Conservation (phyloP, 2,797 vertebrate species). For the Numenius phaeopus region DNA sequence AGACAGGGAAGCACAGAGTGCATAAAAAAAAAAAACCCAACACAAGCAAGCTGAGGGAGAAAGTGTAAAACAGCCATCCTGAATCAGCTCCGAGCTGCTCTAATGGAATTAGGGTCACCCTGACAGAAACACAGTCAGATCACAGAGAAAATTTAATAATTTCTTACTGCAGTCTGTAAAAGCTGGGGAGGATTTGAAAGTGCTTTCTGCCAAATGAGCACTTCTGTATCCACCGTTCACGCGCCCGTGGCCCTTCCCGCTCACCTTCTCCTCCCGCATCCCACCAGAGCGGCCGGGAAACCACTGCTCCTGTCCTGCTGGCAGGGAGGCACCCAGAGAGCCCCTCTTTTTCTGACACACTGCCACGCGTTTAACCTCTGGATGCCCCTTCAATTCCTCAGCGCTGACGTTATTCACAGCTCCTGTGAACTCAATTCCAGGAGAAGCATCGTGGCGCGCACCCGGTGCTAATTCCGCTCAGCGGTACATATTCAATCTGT, state of each 20-base stretch:
- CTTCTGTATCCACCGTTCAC: neutral
- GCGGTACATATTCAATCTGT: neutral
- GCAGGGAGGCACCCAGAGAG: neutral
- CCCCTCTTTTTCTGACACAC: neutral
- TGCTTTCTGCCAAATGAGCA: slow-evolving; percentile 54
- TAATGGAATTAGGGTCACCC: slow-evolving; percentile 91
- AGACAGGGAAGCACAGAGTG: slow-evolving; percentile 32
- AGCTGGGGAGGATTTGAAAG: slow-evolving; percentile 26
- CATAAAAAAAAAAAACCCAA: neutral
- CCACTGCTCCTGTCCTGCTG: neutral
- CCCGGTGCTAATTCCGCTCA: fast-evolving
- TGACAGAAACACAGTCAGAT: slow-evolving; percentile 85
- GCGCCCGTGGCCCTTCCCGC: neutral
- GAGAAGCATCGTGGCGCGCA: fast-evolving
- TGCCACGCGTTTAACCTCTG: neutral
- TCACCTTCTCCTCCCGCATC: neutral
- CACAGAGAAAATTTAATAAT: slow-evolving; percentile 85
- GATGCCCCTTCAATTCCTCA: neutral
- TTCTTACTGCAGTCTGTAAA: slow-evolving; percentile 66
- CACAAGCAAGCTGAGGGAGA: slow-evolving; percentile 56
- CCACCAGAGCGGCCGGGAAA: fast-evolving
- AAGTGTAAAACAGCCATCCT: slow-evolving; percentile 68
- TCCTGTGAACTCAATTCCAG: neutral
- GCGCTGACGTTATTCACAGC: neutral
- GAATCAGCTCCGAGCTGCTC: slow-evolving; percentile 70